phyloP scores from a whole-genome alignment of 2,797 vertebrate genomes.

The Cryptoprocta ferox region DNA sequence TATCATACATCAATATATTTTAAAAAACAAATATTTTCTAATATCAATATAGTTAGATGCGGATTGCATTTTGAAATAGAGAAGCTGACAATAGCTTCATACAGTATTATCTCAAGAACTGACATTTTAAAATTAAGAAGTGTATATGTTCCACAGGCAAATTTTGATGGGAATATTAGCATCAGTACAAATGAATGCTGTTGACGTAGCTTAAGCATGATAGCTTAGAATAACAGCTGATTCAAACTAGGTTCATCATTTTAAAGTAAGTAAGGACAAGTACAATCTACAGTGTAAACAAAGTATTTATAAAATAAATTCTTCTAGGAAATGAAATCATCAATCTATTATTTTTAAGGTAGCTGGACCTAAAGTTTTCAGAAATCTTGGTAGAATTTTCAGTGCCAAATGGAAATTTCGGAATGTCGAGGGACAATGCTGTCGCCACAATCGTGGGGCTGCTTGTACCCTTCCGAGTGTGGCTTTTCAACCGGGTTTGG shows the following conservation, averaged over 20 bases:
- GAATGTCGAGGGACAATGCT: conserved; percentile 63
- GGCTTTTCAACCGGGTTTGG: conserved; percentile 56
- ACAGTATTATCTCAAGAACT: conserved; percentile 82
- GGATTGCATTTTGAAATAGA: conserved; percentile 86
- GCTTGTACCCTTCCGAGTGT: neutral
- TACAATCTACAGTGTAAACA: conserved; percentile 87
- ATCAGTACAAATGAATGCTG: conserved; percentile 85
- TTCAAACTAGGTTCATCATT: conserved; percentile 86
- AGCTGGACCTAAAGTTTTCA: conserved; percentile 78
- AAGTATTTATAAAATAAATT: conserved; percentile 86
- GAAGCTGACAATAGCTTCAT: conserved; percentile 92
- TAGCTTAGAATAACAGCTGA: conserved; percentile 84
- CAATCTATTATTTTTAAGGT: conserved; percentile 80
- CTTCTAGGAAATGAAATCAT: conserved; percentile 82
- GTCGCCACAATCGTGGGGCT: conserved; percentile 57
- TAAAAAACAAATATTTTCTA: conserved; percentile 85
- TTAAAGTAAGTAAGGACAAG: conserved; percentile 84
- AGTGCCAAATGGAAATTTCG: conserved; percentile 71
- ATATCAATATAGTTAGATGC: conserved; percentile 86
- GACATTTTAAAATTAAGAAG: conserved; percentile 84
- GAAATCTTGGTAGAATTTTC: conserved; percentile 77
- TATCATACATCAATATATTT: conserved; percentile 86
- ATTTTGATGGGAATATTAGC: conserved; percentile 83
- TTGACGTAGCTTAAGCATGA: conserved; percentile 85
- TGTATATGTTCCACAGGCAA: conserved; percentile 80